A percentile compares a stretch with the other conserved stretches of the same genome.
Evolutionary conservation across 2,113 vertebrate genomes (phyloP).

Genomic region (Lepus europaeus): DNA sequence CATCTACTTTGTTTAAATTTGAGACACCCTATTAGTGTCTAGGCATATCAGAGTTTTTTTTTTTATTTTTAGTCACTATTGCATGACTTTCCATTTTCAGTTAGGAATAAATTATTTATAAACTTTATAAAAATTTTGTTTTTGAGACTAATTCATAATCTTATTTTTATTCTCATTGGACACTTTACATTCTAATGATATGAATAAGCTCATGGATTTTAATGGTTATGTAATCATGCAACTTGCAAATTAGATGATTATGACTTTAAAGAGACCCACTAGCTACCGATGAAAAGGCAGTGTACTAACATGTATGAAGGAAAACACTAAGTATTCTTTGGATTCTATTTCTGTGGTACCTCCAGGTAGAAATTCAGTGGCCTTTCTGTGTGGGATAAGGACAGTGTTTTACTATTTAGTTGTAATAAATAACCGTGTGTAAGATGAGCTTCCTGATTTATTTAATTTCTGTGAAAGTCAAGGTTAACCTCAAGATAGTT

Average conservation of each 20-base stretch:
- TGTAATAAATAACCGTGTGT: neutral
- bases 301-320: neutral
- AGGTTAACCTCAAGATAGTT: neutral
- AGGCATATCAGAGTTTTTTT: neutral
- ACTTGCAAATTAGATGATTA: neutral
- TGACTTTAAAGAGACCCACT: neutral
- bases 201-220: slow-evolving; percentile 29
- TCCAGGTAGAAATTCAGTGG: neutral
- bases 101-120: slow-evolving; percentile 12
- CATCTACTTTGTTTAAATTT: neutral
- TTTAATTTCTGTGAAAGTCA: neutral
- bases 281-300: neutral
- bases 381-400: neutral
- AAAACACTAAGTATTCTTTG: neutral
- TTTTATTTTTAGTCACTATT: neutral
- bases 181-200: slow-evolving; percentile 41
- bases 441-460: neutral
- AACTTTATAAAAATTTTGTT: neutral
- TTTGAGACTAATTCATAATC: neutral
- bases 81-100: neutral
- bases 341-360: neutral
- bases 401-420: neutral
- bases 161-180: neutral
- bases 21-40: neutral
- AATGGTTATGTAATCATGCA: neutral